phyloP scores from a whole-genome alignment of 53 echinoderm and acorn worm genomes.

The Pentamera pediparva region DNA sequence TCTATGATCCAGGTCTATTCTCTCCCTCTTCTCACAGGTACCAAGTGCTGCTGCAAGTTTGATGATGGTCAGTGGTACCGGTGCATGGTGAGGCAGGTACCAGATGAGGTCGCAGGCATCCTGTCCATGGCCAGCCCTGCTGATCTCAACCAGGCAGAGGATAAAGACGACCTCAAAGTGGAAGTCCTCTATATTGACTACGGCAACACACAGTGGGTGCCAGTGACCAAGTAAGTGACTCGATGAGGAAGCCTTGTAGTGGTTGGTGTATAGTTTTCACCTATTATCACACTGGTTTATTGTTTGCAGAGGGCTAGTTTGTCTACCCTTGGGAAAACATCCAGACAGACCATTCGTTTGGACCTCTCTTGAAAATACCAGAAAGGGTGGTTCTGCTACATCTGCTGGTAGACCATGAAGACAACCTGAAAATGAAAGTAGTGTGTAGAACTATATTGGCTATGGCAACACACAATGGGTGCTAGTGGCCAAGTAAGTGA shows the following conservation, averaged over 20 bases:
- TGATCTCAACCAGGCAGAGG: constrained; percentile 32
- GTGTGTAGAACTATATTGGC: constrained; percentile 86
- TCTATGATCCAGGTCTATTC: too few relatives aligned
- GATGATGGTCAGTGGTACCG: constrained; percentile 82
- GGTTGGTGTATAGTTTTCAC: too few relatives aligned
- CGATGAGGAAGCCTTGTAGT: too few relatives aligned
- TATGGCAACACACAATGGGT: constrained; percentile 92
- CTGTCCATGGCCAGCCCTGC: background rate
- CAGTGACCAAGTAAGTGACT: constrained; percentile 68
- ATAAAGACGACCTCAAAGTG: constrained; percentile 47
- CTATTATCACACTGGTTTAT: too few relatives aligned
- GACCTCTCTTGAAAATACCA: too few relatives aligned
- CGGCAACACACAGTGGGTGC: constrained; percentile 84
- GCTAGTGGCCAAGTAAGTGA: constrained; percentile 63
- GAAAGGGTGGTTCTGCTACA: too few relatives aligned
- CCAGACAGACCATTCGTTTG: too few relatives aligned
- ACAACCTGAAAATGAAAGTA: constrained; percentile 63
- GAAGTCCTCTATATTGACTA: constrained; percentile 93
- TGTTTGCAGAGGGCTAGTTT: too few relatives aligned
- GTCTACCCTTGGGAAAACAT: too few relatives aligned
- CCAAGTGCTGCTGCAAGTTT: constrained; percentile 66
- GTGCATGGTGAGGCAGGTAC: constrained; percentile 54
- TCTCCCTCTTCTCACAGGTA: too few relatives aligned
- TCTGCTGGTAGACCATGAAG: constrained; percentile 44
- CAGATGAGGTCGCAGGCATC: constrained; percentile 31